Conservation (phyloP, 2,113 vertebrate genomes). For the Chloropsis cyanopogon region DNA sequence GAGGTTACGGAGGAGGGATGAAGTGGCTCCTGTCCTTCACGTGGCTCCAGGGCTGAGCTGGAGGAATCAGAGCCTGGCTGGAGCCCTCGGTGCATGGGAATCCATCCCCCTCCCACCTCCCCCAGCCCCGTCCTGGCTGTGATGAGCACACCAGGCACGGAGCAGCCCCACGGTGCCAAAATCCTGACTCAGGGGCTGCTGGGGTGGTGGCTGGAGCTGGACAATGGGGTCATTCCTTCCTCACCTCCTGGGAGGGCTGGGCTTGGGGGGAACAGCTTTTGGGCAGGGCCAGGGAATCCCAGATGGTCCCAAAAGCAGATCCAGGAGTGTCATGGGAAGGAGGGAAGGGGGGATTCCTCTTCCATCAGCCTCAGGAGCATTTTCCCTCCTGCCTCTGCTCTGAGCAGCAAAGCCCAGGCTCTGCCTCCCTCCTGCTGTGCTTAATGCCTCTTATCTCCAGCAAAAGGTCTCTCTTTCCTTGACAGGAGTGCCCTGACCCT, state of each 20-base stretch:
- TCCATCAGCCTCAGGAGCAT: accelerated
- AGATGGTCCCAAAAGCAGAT: background rate
- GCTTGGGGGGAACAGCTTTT: background rate
- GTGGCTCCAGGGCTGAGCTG: background rate
- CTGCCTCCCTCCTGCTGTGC: background rate
- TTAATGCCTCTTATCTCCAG: background rate
- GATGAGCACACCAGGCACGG: background rate
- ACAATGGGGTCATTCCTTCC: background rate
- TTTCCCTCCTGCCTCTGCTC: background rate
- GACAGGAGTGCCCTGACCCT: background rate
- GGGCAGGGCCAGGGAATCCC: background rate
- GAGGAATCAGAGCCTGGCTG: background rate
- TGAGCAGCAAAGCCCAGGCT: background rate
- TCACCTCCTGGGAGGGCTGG: background rate
- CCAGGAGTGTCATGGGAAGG: background rate
- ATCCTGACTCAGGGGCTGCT: background rate
- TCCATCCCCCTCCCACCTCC: background rate
- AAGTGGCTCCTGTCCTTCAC: background rate
- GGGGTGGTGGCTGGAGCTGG: background rate
- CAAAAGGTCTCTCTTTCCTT: background rate
- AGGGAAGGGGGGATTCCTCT: background rate
- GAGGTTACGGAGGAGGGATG: background rate
- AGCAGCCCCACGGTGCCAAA: background rate
- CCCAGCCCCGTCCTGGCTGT: background rate
- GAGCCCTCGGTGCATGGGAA: background rate